Conservation (phyloP, 2,113 vertebrate species). For the Trachemys scripta region DNA sequence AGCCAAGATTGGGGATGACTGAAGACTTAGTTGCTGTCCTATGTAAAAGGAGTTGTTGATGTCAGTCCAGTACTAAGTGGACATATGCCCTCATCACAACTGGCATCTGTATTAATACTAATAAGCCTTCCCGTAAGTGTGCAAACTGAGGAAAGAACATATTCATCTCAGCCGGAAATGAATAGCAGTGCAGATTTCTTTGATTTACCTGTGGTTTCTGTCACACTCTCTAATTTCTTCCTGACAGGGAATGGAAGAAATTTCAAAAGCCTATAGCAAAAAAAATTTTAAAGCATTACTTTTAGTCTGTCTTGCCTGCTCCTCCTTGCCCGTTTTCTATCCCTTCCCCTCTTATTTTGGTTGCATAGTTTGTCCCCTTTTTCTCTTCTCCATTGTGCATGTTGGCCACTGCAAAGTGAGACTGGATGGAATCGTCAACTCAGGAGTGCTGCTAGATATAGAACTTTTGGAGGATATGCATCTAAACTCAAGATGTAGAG, state of each 20-base stretch:
- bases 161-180: neutral
- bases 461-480: neutral
- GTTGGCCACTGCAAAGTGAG: neutral
- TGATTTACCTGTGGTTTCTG: neutral
- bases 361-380: neutral
- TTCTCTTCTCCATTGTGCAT: neutral
- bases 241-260: neutral
- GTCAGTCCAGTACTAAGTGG: neutral
- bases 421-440: conserved; percentile 10
- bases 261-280: conserved; percentile 7
- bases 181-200: neutral
- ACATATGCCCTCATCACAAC: neutral
- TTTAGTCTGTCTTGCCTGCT: neutral
- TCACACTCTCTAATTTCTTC: neutral
- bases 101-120: neutral
- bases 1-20: conserved; percentile 5
- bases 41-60: neutral
- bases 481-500: neutral
- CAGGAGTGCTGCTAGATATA: neutral
- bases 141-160: neutral
- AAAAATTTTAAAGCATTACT: neutral
- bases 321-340: neutral
- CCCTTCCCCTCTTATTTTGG: neutral
- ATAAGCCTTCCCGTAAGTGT: neutral
- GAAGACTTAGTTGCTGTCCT: neutral